A percentile compares a stretch with the other conserved stretches of the same genome.
These are phyloP conservation scores for Phlogophora meticulosa DNA, from an alignment of 2,888 invertebrate genomes.

Conservation along the genomic window DNA sequence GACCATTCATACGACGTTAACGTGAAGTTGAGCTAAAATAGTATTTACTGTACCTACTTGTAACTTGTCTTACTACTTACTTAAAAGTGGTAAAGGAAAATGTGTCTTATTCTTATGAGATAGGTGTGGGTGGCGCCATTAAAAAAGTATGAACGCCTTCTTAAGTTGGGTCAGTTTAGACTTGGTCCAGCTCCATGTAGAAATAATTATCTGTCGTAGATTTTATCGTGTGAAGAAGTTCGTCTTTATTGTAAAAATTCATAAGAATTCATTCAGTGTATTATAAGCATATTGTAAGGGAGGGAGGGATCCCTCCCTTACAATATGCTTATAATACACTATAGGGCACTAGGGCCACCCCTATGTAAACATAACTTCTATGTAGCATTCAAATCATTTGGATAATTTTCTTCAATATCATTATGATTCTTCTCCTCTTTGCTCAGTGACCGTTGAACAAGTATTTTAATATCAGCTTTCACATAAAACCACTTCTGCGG, in stretches of 20 bases:
- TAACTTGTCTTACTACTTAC: slow-evolving; percentile 13
- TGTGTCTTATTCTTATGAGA: not conserved
- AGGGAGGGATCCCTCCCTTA: not conserved
- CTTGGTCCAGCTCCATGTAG: not conserved
- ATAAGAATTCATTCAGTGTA: too few species aligned
- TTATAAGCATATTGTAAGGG: too few species aligned
- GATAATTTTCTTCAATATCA: not conserved
- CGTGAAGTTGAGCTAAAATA: slow-evolving; percentile 33
- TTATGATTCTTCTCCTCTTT: not conserved
- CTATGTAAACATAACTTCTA: not conserved
- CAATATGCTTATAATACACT: not conserved
- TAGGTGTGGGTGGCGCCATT: not conserved
- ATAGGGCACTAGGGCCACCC: not conserved
- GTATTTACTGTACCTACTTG: slow-evolving; percentile 38
- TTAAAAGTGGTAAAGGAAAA: not conserved
- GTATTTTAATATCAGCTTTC: slow-evolving; percentile 32
- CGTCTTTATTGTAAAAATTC: too few species aligned
- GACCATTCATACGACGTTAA: slow-evolving; percentile 57
- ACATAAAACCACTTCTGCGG: slow-evolving; percentile 15
- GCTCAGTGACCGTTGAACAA: not conserved
- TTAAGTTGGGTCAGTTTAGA: not conserved
- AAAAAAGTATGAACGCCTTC: not conserved
- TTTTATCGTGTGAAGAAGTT: not conserved
- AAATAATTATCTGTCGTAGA: not conserved
- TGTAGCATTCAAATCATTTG: not conserved